These are phyloP conservation scores for Myanophis thanlyinensis DNA, from an alignment of 2,113 vertebrate species.

Conservation along the genomic window DNA sequence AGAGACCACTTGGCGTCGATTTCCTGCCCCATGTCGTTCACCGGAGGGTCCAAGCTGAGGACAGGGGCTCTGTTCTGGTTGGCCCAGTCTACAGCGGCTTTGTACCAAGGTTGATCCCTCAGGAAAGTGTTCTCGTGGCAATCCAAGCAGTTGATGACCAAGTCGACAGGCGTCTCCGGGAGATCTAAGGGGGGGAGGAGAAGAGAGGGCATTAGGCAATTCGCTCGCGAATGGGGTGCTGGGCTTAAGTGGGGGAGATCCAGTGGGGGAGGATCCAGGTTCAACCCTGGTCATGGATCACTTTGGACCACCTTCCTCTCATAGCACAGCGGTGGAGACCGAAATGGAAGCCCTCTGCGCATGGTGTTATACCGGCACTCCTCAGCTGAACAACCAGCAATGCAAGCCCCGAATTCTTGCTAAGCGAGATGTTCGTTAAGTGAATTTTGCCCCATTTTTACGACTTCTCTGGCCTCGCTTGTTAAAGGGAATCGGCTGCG, in stretches of 20 bases:
- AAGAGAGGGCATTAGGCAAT: not conserved
- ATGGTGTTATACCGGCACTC: not conserved
- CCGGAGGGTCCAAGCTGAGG: slow-evolving; percentile 93
- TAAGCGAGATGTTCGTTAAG: too few relatives aligned
- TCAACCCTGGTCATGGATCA: too few relatives aligned
- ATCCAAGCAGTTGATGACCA: slow-evolving; percentile 97
- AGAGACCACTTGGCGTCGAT: slow-evolving; percentile 97
- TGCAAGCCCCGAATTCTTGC: too few relatives aligned
- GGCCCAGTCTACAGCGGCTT: slow-evolving; percentile 92
- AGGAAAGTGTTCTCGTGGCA: slow-evolving; percentile 93
- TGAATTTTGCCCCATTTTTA: too few relatives aligned
- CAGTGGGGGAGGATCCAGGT: not conserved
- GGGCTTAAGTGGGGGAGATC: not conserved
- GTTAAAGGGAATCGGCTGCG: too few relatives aligned
- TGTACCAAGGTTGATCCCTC: slow-evolving; percentile 96
- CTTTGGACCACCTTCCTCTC: not conserved
- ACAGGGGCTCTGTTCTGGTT: slow-evolving; percentile 94
- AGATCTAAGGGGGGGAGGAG: slow-evolving; percentile 78
- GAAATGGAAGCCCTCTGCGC: not conserved
- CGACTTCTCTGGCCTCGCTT: too few relatives aligned
- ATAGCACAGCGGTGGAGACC: not conserved
- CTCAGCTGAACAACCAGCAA: too few relatives aligned
- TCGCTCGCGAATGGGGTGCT: not conserved
- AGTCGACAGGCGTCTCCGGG: slow-evolving; percentile 90
- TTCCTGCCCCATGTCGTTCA: slow-evolving; percentile 82